phyloP scores from a whole-genome alignment of 1,140 invertebrate genomes.

The Aricia agestis region DNA sequence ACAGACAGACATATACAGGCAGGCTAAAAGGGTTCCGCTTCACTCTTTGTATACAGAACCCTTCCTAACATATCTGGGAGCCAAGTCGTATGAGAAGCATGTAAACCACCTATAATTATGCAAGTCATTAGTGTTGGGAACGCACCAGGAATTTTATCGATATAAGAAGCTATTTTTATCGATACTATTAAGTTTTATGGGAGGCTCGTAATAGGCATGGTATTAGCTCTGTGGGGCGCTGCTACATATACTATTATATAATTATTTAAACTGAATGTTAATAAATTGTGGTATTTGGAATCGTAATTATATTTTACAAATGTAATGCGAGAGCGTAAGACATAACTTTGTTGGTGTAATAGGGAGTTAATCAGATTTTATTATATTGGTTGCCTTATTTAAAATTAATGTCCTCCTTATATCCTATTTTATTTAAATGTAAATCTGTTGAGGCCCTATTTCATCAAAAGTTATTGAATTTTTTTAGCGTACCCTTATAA shows the following conservation, averaged over 20 bases:
- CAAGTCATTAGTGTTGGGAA: slow-evolving; percentile 8
- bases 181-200: slow-evolving; percentile 16
- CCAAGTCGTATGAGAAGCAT: not conserved
- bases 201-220: not conserved
- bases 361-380: not conserved
- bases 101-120: slow-evolving; percentile 16
- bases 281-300: not conserved
- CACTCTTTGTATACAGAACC: too few species aligned
- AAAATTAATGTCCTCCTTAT: too few species aligned
- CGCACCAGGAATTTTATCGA: not conserved
- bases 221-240: not conserved
- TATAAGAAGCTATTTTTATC: slow-evolving; percentile 14
- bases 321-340: not conserved
- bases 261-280: not conserved
- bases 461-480: too few species aligned
- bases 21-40: too few species aligned
- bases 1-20: too few species aligned
- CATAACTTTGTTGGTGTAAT: not conserved
- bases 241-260: not conserved
- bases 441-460: too few species aligned
- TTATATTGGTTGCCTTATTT: too few species aligned
- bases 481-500: too few species aligned
- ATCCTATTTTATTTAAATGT: too few species aligned
- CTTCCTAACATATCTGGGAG: too few species aligned
- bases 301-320: not conserved